Evolutionary conservation across 2,888 invertebrate genomes (phyloP).

Genomic region (Cephalotes varians): DNA sequence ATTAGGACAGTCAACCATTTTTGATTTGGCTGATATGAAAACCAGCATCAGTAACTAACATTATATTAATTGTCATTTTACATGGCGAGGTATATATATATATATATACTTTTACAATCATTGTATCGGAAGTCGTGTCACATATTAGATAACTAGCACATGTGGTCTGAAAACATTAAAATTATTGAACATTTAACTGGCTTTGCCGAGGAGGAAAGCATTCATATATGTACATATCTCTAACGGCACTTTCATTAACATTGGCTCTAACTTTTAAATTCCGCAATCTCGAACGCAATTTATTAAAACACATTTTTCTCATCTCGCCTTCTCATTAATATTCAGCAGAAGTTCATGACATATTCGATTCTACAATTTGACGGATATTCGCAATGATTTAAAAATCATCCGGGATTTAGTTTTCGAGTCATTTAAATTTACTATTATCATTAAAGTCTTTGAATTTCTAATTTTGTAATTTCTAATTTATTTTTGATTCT

Average conservation of each 20-base stretch:
- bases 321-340: background rate
- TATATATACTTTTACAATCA: conserved; percentile 45
- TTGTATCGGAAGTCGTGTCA: background rate
- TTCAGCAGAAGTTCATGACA: background rate
- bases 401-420: background rate
- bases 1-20: conserved; percentile 63
- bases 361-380: background rate
- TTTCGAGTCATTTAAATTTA: background rate
- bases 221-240: background rate
- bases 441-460: background rate
- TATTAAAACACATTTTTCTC: conserved; percentile 2
- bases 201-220: background rate
- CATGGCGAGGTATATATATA: conserved; percentile 1
- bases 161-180: conserved; percentile 61
- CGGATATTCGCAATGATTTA: background rate
- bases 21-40: conserved; percentile 46
- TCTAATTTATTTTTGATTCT: background rate
- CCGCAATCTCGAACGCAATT: background rate
- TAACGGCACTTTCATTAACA: conserved; percentile 27
- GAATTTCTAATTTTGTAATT: conserved; percentile 1
- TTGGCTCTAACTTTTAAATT: conserved; percentile 1
- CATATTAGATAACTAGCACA: conserved; percentile 52
- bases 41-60: conserved; percentile 52
- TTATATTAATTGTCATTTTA: conserved; percentile 56
- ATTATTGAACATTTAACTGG: conserved; percentile 37